Base-by-base conservation (phyloP, 2,797 vertebrate genomes). In the Serranus cabrilla region DNA sequence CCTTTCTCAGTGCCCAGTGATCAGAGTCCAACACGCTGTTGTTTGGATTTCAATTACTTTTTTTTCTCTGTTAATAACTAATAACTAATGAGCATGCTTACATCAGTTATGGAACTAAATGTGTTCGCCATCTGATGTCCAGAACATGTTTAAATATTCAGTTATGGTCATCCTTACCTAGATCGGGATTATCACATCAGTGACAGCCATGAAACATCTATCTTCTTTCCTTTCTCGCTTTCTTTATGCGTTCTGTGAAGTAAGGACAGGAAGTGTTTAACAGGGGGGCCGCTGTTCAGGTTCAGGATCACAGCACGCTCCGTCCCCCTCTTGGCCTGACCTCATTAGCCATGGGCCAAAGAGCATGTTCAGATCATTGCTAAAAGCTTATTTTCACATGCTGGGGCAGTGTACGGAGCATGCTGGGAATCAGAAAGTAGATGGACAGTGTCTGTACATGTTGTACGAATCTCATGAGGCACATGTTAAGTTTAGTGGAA, bases 291-390 rank as follows among this genome's bases (percentile, higher is more conserved):
- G 27, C 8, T 8, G 16, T 76, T 75, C 18, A 55, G 54, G 67
- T 82, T 66, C 21, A 52, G 58, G 70, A 74, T 78, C 52, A 21
- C 49, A 46, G 59, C 46, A 8, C 21, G 4, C 54, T 46, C 40
- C 58, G 69, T 64, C 9, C 9, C 81, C 64, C 70, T 11, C 13
- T 55, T 34, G 79, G 51, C 58, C 59, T 82, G 86, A 67, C 82
- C 83, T 72, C 73, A 82, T 91, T 92, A 91, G 82, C 20, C 82
- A 74, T 9, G 81, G 88, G 77, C 77, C 87, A 89, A 17, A 27
- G 81, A 75, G 62, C 86, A 57, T 64, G 77, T 80, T 86, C 57
- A 74, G 83, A 85, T 92, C 84, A 85, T 81, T 69, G 16, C 83
- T 81, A 58, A 72, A 80, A 85, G 89, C 78, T 91, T 77, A 69